These are phyloP conservation scores for Micrastur ruficollis DNA, from an alignment of 2,797 vertebrate genomes.

Conservation along the genomic window DNA sequence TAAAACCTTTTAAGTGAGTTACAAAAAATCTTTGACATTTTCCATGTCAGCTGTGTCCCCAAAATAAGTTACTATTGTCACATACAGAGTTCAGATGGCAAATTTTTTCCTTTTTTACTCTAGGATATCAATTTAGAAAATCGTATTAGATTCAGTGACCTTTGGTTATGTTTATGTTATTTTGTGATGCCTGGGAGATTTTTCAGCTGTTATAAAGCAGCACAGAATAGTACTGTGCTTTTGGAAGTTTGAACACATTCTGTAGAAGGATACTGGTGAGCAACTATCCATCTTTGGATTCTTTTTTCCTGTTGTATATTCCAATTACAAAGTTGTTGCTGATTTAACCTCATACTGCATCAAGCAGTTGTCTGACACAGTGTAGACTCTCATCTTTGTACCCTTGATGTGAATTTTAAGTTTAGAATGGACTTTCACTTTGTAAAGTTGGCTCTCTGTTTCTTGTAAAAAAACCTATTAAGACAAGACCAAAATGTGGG, in stretches of 20 bases:
- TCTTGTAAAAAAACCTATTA: neutral
- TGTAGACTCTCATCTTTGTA: neutral
- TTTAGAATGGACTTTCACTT: neutral
- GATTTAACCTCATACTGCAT: neutral
- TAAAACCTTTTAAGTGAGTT: neutral
- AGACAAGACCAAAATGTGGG: neutral
- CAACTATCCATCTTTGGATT: neutral
- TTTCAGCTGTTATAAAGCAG: neutral
- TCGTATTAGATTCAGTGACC: neutral
- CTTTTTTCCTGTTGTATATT: neutral
- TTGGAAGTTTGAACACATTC: neutral
- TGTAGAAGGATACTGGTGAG: neutral
- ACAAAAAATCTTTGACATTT: neutral
- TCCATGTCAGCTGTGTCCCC: neutral
- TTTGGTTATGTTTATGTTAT: constrained; percentile 15
- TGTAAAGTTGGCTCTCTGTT: neutral
- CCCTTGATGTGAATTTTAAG: neutral
- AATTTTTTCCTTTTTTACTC: neutral
- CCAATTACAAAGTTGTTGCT: neutral
- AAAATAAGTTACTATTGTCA: neutral
- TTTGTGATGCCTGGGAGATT: neutral
- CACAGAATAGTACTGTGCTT: neutral
- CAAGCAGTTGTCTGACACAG: neutral
- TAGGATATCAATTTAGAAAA: neutral
- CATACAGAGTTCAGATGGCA: neutral